A percentile compares a stretch with the other conserved stretches of the same genome.
Evolutionary conservation across 2,797 vertebrate genomes (phyloP).

Genomic region (Caiman crocodilus): DNA sequence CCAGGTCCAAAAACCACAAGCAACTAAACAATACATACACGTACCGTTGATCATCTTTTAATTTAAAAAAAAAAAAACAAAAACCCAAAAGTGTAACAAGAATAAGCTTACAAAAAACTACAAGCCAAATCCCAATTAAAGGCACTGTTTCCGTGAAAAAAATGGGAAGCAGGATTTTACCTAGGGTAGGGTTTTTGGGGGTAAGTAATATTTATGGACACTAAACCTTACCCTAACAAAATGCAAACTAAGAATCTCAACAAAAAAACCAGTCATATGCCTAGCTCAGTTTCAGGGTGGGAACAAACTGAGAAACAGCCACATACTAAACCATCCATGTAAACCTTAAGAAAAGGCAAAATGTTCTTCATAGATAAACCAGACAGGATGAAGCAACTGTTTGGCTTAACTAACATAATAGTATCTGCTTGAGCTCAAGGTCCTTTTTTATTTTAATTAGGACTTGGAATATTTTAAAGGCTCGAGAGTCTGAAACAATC

Average conservation of each 20-base stretch:
- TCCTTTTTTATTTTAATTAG: slow-evolving; percentile 12
- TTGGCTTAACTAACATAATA: background rate
- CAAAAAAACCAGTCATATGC: background rate
- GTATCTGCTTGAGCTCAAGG: background rate
- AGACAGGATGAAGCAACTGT: background rate
- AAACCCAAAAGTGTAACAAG: background rate
- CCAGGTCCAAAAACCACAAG: too few relatives aligned
- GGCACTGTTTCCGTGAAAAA: background rate
- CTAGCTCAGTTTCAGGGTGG: background rate
- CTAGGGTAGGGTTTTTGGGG: background rate
- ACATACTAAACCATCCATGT: background rate
- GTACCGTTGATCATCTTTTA: background rate
- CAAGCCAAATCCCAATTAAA: background rate
- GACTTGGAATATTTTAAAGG: background rate
- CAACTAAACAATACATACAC: too few relatives aligned
- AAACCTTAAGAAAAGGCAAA: background rate
- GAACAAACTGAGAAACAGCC: background rate
- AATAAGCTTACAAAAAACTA: background rate
- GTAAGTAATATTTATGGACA: background rate
- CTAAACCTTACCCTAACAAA: background rate
- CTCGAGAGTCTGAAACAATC: background rate
- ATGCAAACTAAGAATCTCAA: background rate
- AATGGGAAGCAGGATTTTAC: background rate
- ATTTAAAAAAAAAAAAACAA: background rate
- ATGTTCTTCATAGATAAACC: background rate